Base-by-base conservation (phyloP, 2,888 invertebrate genomes). In the Amorpha juglandis region DNA sequence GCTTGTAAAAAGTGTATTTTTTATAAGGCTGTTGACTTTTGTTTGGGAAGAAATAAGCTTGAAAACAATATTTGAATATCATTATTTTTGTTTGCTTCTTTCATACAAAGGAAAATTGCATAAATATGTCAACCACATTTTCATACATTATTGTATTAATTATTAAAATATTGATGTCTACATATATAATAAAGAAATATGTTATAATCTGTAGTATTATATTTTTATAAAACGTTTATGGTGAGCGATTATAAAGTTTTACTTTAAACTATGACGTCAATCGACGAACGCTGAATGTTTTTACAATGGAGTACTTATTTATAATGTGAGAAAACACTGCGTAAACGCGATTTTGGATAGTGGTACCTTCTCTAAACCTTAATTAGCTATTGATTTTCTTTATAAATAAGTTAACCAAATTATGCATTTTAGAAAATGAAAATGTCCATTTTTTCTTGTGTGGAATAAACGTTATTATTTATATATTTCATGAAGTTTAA, bases 221-320 rank as follows among this genome's bases (percentile, higher is more conserved):
- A 4, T 38, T 38, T 38, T 38, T 38, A 38, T 38, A 3, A 9
- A 8, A 9, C 38, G 7, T 38, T 47, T 63, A 63, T 47, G 27
- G 14, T n/a, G n/a, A 33, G 48, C 19, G 47, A 63, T 62, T 45
- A 27, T 21, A 62, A 62, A 45, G 45, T 45, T 45, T 62, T n/a
- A 62, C 9, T 47, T 48, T 68, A 21, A 42, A 16, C 67, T 55
- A 62, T 74, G 74, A 74, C 74, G 74, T 74, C 74, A 74, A 70
- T 67, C 55, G 52, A 53, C 50, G 3, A 64, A 63, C 65, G 55
- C 62, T 70, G 65, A 12, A 42, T 42, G 19, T 19, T 38, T 12
- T 58, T 12, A 42, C 33, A 33, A 53, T 33, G 27, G 14, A 12
- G 52, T 14, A 51, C 7, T 35, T 35, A 53, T 53, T 19, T 45